Evolutionary conservation across 2,888 invertebrate genomes (phyloP).

Genomic region (Ptilodon capucinus): DNA sequence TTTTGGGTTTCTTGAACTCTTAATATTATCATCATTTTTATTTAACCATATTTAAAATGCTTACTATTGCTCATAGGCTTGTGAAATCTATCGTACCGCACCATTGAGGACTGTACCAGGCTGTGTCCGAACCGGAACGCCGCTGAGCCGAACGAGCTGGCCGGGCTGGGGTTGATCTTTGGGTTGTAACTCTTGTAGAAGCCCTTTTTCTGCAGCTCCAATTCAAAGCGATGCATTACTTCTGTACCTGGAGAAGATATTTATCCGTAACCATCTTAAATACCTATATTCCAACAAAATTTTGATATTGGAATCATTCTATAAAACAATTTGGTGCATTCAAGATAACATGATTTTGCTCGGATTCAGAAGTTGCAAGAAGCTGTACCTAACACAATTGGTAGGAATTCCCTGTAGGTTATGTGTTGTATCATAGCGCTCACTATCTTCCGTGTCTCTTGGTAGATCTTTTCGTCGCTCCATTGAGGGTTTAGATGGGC

Average conservation of each 20-base stretch:
- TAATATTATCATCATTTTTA: no score
- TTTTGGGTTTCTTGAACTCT: no score
- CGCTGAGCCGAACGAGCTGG: constrained; percentile 90
- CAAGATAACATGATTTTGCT: no score
- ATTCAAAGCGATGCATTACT: constrained; percentile 88
- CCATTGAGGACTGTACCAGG: constrained; percentile 89
- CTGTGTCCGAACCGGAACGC: constrained; percentile 95
- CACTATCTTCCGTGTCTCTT: constrained; percentile 91
- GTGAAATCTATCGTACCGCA: constrained; percentile 88
- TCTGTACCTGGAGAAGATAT: constrained; percentile 81
- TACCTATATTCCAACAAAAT: no score
- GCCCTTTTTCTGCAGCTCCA: constrained; percentile 86
- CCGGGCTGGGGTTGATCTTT: constrained; percentile 87
- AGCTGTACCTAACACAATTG: constrained; percentile 90
- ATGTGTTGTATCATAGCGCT: constrained; percentile 93
- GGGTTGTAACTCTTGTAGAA: constrained; percentile 88
- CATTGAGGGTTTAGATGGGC: constrained; percentile 90
- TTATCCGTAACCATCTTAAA: background rate
- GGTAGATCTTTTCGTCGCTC: constrained; percentile 94
- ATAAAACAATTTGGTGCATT: no score
- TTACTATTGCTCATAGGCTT: constrained; percentile 87
- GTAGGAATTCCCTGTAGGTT: constrained; percentile 91
- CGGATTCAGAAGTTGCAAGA: no score
- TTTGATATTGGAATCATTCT: no score
- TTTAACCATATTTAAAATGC: no score